Base-by-base conservation (phyloP, 2,888 invertebrate species). In the Hyposoter didymator region DNA sequence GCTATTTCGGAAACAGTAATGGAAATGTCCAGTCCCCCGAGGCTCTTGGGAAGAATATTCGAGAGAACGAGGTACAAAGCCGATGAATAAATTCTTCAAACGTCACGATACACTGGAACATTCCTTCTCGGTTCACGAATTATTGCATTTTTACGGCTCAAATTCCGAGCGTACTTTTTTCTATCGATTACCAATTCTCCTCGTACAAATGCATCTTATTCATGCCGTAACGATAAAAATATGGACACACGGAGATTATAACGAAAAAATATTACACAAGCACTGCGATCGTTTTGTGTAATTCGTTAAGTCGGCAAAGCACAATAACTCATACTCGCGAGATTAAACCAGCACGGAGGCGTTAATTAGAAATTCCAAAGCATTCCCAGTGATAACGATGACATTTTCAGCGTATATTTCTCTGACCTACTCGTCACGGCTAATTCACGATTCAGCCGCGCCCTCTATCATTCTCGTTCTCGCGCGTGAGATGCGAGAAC, bases 331-430 rank as follows among this genome's bases (percentile, higher is more conserved):
- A 87, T 78, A 67, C 76, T 55, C 64, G 45, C 45, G 72, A 62
- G 62, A 78, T 82, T 78, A 78, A 84, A 75, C 74, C 69, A 74
- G 67, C 69, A 67, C 39, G 74, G 86, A 78, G 78, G 82, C 86
- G 82, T 87, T 86, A 87, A 87, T 87, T 86, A 86, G 82, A 85
- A 87, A 87, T 87, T 86, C 87, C 86, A 59, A 75, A 78, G 79
- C 72, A 87, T 87, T 59, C 52, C 72, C 75, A 43, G 76, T 82
- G 83, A 86, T 86, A 86, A 86, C 87, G 80, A 84, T 84, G 84
- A 86, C 84, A 84, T 86, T 85, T 86, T 83, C 80, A 82, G 73
- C 85, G 86, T 76, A 81, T 84, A 87, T 86, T 87, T 82, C 84
- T 78, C 82, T 84, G 87, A 87, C 87, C 87, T 78, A 82, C 84